Percentiles rank a stretch among this genome's conserved stretches.
These are phyloP conservation scores for Drosophila orena DNA, from an alignment of 1,140 invertebrate species.

Conservation along the genomic window DNA sequence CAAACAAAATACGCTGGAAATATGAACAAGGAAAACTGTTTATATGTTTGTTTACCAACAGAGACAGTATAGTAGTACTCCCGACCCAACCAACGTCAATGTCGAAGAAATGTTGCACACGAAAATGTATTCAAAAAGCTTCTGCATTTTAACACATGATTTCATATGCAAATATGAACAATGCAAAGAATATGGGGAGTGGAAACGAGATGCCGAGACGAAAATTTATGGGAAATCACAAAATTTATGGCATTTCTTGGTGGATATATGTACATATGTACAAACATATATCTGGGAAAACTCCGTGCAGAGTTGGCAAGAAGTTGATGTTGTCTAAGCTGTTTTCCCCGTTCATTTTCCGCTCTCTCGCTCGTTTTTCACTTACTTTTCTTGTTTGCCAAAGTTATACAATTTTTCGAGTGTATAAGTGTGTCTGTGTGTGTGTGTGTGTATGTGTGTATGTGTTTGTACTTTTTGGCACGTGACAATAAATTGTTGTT, in stretches of 20 bases:
- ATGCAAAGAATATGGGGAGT: slow-evolving; percentile 31
- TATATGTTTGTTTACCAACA: slow-evolving; percentile 43
- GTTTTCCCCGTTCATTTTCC: slow-evolving; percentile 36
- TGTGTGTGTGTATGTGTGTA: slow-evolving; percentile 16
- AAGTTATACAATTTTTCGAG: slow-evolving; percentile 68
- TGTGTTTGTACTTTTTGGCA: slow-evolving; percentile 74
- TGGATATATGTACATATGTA: slow-evolving; percentile 1
- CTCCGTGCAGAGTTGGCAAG: slow-evolving; percentile 49
- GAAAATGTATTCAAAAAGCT: slow-evolving; percentile 44
- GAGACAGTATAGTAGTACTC: background rate
- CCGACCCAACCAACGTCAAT: background rate
- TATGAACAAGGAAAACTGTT: slow-evolving; percentile 24
- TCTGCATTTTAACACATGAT: slow-evolving; percentile 79
- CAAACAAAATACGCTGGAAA: slow-evolving; percentile 29
- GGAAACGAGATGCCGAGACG: slow-evolving; percentile 8
- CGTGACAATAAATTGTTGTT: slow-evolving; percentile 82
- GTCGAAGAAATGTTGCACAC: slow-evolving; percentile 47
- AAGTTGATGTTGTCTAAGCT: slow-evolving; percentile 58
- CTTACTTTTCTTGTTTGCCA: slow-evolving; percentile 73
- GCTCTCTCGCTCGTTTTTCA: slow-evolving; percentile 51
- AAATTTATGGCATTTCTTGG: slow-evolving; percentile 72
- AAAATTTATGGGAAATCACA: slow-evolving; percentile 78
- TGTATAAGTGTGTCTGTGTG: slow-evolving; percentile 8
- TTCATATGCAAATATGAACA: slow-evolving; percentile 80
- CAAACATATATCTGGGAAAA: slow-evolving; percentile 7